Evolutionary conservation across 1,140 invertebrate genomes (phyloP).

Genomic region (Zaprionus davidi): DNA sequence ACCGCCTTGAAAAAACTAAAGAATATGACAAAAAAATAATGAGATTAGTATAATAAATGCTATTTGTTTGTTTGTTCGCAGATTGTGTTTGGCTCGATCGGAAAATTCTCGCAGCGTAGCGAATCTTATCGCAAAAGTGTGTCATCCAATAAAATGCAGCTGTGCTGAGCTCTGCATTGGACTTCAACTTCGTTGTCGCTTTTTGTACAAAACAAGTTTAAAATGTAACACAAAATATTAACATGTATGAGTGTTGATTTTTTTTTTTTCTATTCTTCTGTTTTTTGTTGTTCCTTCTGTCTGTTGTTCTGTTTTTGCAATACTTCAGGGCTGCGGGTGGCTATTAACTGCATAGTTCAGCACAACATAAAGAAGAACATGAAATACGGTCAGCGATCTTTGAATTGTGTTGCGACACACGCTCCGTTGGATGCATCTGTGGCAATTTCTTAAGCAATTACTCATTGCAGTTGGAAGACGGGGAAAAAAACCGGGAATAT

Average conservation of each 20-base stretch:
- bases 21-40: neutral
- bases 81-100: neutral
- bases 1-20: neutral
- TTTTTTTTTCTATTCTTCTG: neutral
- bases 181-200: constrained; percentile 10
- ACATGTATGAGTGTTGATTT: constrained; percentile 1
- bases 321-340: constrained; percentile 33
- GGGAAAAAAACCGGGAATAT: neutral
- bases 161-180: constrained; percentile 36
- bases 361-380: constrained; percentile 8
- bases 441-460: constrained; percentile 26
- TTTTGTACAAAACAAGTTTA: constrained; percentile 14
- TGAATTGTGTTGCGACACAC: constrained; percentile 37
- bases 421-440: constrained; percentile 21
- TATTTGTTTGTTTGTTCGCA: neutral
- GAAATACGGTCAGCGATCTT: constrained; percentile 26
- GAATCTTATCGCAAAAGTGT: constrained; percentile 24
- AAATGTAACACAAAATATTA: constrained; percentile 20
- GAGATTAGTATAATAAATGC: neutral
- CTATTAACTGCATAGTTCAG: constrained; percentile 18
- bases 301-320: constrained; percentile 3
- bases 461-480: constrained; percentile 2
- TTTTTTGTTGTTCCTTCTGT: constrained; percentile 3
- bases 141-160: constrained; percentile 35
- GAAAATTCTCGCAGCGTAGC: constrained; percentile 50